phyloP scores from a whole-genome alignment of 2,888 invertebrate genomes.

The Cybosia mesomella region DNA sequence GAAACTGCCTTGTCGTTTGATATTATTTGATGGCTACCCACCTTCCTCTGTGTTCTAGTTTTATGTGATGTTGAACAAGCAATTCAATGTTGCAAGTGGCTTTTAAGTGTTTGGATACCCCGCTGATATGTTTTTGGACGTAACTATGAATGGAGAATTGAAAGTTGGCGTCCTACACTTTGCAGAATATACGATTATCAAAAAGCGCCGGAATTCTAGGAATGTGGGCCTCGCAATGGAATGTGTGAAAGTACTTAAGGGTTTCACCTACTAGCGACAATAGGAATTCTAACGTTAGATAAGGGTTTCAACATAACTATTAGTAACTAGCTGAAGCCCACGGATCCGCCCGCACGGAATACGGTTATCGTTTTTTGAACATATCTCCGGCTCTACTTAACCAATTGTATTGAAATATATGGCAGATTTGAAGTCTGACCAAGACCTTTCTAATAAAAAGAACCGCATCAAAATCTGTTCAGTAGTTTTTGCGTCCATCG shows the following conservation, averaged over 20 bases:
- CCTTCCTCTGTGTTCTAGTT: slow-evolving; percentile 25
- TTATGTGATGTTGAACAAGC: slow-evolving; percentile 30
- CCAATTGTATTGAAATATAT: too few species aligned
- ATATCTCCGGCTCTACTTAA: too few species aligned
- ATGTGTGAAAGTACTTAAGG: neutral
- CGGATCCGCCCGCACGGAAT: too few species aligned
- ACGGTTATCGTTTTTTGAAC: too few species aligned
- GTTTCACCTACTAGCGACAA: neutral
- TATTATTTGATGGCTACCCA: slow-evolving; percentile 40
- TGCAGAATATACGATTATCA: neutral
- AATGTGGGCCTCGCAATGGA: neutral
- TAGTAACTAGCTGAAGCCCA: too few species aligned
- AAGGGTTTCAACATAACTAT: too few species aligned
- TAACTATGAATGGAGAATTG: neutral
- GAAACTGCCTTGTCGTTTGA: slow-evolving; percentile 40
- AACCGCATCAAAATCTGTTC: too few species aligned
- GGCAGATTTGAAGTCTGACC: too few species aligned
- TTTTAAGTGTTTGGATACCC: neutral
- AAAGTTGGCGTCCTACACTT: neutral
- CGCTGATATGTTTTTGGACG: neutral
- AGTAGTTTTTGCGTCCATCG: too few species aligned
- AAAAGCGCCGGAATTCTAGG: neutral
- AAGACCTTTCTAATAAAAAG: too few species aligned
- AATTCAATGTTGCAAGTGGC: slow-evolving; percentile 18
- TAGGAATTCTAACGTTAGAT: neutral